Evolutionary conservation across 2,888 invertebrate species (phyloP).

Genomic region (Empis stercorea): DNA sequence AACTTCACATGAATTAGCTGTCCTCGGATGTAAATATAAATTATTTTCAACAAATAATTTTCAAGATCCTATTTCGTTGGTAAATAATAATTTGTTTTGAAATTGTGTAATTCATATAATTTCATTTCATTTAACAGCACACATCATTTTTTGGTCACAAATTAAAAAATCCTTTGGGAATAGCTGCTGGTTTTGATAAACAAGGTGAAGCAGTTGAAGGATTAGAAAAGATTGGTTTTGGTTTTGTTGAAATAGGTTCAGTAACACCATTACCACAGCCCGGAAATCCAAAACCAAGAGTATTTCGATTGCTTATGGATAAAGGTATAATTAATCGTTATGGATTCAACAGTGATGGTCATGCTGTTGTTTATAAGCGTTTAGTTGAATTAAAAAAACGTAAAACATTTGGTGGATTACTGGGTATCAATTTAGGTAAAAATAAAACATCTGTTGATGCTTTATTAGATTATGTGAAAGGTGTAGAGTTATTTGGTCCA

Average conservation of each 20-base stretch:
- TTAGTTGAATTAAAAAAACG: constrained; percentile 44
- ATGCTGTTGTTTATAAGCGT: constrained; percentile 57
- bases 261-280: constrained; percentile 87
- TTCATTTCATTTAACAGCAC: constrained; percentile 37
- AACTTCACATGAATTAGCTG: constrained; percentile 65
- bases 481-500: constrained; percentile 67
- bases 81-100: constrained; percentile 28
- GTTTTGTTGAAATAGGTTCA: constrained; percentile 92
- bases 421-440: constrained; percentile 94
- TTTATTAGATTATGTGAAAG: constrained; percentile 68
- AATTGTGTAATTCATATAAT: constrained; percentile 10
- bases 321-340: constrained; percentile 86
- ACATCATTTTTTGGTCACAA: constrained; percentile 56
- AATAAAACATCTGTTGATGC: constrained; percentile 74
- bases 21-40: constrained; percentile 62
- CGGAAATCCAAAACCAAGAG: constrained; percentile 86
- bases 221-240: constrained; percentile 75
- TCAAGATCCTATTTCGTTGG: constrained; percentile 51
- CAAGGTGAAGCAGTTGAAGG: constrained; percentile 83
- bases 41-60: constrained; percentile 43
- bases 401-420: constrained; percentile 44
- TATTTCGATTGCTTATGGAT: constrained; percentile 78
- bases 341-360: constrained; percentile 94
- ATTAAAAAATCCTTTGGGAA: constrained; percentile 84
- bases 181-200: constrained; percentile 98